Evolutionary conservation across 2,113 vertebrate genomes (phyloP), one percentile per base, ranked within the genome.

Genomic region (Sula dactylatra): DNA sequence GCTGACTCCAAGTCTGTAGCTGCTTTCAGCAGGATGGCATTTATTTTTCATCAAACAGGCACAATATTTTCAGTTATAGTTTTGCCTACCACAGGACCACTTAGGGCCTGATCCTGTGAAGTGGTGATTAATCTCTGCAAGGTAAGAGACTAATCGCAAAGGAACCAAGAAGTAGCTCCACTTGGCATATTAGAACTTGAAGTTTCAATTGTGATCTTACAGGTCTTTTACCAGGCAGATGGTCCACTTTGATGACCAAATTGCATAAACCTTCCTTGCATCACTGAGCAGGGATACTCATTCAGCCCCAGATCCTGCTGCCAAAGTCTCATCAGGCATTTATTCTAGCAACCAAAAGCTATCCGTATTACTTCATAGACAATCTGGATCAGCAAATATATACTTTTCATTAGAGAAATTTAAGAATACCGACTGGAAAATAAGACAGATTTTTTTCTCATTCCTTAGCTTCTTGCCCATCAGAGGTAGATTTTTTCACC

Each of bases 381-480:
- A 94, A 64, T 40, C 83, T 92, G 92, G 69, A 70, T 55, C 92
- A 95, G 40, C 65, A 91, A 77, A 65, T 94, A 82, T 14, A 59
- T 61, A 44, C 29, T 71, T 9, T 55, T 94, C 47, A 76, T 69
- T 89, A 66, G 24, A 93, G 87, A 62, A 40, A 96, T 90, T 88
- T 94, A 89, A 96, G 82, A 96, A 87, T 3, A 2, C 13, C 90
- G 34, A 58, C 55, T 95, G 84, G 93, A 97, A 93, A 94, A 50
- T 38, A 40, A 85, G 17, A 82, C 72, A 85, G 19, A 18, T 79
- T 52, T 86, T 93, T 90, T 93, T 34, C 49, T 58, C 65, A 76
- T 96, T 97, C 42, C 40, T 83, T 87, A 72, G 42, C 40, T 95
- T 86, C 32, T 91, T 92, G 52, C 64, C 38, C 82, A 94, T 78